Base-by-base conservation (phyloP, 2,113 vertebrate genomes). In the Eudyptes chrysolophus region DNA sequence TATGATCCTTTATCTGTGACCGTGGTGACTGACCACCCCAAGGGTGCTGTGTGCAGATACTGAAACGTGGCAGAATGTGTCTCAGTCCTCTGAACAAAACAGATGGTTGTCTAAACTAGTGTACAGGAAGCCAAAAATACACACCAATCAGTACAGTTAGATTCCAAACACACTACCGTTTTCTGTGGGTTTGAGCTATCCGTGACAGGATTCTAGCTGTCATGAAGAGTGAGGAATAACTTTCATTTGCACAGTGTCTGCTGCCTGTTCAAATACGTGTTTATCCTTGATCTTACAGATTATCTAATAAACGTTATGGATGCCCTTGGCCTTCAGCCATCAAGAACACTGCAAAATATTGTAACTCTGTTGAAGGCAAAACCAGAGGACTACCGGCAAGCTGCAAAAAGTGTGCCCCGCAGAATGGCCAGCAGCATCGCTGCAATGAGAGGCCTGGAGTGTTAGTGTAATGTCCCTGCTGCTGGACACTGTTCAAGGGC, bases 271-370 rank as follows among this genome's bases (percentile, higher is more conserved):
- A 54, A 55, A 51, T 32, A 10, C 22, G 0, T n/a, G 11, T 15
- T 65, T 38, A 13, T 52, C 65, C 51, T 46, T 55, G 1, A 19
- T 38, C 88, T 90, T 76, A 6, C 97, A 99, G 99, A 99, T 95
- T 99, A 99, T 66, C 98, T 99, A 62, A 99, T 98, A 93, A 99
- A 99, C 0, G 99, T 99, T 96, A 99, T 99, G 99, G 99, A 99
- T 0, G 99, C 99, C 32, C 97, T 99, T 36, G 99, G 99, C 64
- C 98, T 99, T 44, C 99, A 99, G 98, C 99, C 99, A 0, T 99
- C 99, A 0, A 98, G 98, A 86, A 72, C 89, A 1, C 98, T 99
- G 62, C 99, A 99, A 92, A 98, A 98, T 60, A 98, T 99, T 0
- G 98, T 97, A 7, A 93, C 96, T 1, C 98, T 99, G 54, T 83